Base-by-base conservation (phyloP, 2,113 vertebrate genomes). In the Elachura formosa region DNA sequence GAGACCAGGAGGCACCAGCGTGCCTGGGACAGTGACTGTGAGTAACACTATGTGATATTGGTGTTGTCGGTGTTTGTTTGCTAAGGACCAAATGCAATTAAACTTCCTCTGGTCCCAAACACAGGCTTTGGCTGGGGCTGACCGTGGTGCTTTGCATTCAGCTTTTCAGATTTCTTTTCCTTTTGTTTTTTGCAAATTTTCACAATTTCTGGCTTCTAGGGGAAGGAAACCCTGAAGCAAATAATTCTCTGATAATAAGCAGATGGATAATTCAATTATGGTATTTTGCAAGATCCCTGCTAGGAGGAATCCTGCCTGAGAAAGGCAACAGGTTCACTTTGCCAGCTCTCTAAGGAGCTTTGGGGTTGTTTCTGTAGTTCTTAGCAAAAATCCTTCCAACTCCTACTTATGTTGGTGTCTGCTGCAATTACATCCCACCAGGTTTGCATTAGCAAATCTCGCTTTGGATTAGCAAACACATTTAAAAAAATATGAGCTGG, bases 31-130 rank as follows among this genome's bases (percentile, higher is more conserved):
- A 29, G 54, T 29, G 26, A 16, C 22, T 34, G 14, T 25, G 63
- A 26, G 48, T 6, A 16, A 6, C 73, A 22, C 36, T 2, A 2
- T 0, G 1, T 36, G 62, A 25, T 11, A 6, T 6, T 12, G 20
- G 12, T 24, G 31, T 6, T 52, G 34, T 18, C 16, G 28, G 17
- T 11, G 36, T n/a, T 78, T 79, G 23, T 62, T 74, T 34, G 9
- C 40, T 36, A 54, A 71, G 46, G 3, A 16, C 5, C 11, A 75
- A 54, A 28, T 6, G 36, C 29, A 34, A 52, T 38, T 43, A 67
- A 67, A 41, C 12, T 29, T 26, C 45, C 26, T 61, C 43, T 76
- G 33, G 31, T 15, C 67, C n/a, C 23, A 28, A 41, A 36, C 40
- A 11, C 16, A 26, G 38, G 20, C 16, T 45, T 71, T 54, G 46